Base-by-base conservation (phyloP, 2,888 invertebrate genomes). In the Ectemnius cavifrons region DNA sequence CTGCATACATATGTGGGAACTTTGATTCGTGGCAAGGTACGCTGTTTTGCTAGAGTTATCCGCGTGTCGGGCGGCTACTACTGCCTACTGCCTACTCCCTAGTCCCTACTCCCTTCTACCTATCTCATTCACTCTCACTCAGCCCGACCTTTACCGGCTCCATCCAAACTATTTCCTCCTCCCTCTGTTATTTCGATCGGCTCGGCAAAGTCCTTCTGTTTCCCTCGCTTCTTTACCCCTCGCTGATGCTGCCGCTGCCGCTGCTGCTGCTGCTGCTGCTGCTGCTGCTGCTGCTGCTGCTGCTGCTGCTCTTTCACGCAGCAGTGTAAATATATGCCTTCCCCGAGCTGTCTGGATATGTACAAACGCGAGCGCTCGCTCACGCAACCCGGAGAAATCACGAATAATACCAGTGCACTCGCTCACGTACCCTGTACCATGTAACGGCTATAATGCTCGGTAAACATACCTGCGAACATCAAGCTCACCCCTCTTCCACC, bases 21-120 rank as follows among this genome's bases (percentile, higher is more conserved):
- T 81, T 71, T 86, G 81, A 86, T 86, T 81, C 84, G 78, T 73
- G 80, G 77, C 77, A 65, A 78, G 78, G 74, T 80, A 68, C 72
- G 81, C 80, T 23, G 23, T 23, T 23, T 23, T 2, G 23, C 2
- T 23, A 23, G 23, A 23, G 3, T 23, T 23, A 23, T 23, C 23
- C 3, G 6, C 8, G 37, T 37, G 8, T 37, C 37, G 5, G 37
- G 8, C 37, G 8, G 37, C 5, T 4, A 37, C 8, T 37, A 37
- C 71, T 59, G 66, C 49, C 75, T 69, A 63, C 63, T 23, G 3
- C 23, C 23, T 20, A 20, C 20, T 20, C 1, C 20, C 20, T 20
- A 20, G 1, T n/a, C n/a, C n/a, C n/a, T n/a, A n/a, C n/a, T n/a
- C n/a, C n/a, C n/a, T n/a, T 20, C 20, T 18, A 11, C 64, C 37